Percentiles rank a stretch among this genome's conserved stretches.
Conservation (phyloP, 2,113 vertebrate genomes). For the Austrofundulus limnaeus region DNA sequence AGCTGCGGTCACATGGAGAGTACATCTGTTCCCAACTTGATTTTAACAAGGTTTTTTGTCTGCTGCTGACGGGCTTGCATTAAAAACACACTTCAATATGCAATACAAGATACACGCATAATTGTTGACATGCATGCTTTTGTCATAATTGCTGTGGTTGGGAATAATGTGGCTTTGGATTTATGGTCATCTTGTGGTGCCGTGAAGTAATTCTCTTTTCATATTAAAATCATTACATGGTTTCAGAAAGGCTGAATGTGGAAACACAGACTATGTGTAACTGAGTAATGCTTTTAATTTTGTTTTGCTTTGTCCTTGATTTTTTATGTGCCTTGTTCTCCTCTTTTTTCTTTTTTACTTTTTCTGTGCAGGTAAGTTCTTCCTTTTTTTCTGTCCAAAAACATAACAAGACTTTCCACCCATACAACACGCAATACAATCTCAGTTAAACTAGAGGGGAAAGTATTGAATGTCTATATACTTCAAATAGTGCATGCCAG, state of each 20-base stretch:
- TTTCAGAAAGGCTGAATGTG: constrained; percentile 52
- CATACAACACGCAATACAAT: neutral
- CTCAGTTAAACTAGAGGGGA: neutral
- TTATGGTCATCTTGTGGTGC: constrained; percentile 65
- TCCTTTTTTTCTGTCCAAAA: constrained; percentile 14
- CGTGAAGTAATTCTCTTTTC: constrained; percentile 62
- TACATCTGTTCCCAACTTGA: constrained; percentile 63
- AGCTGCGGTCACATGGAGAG: constrained; percentile 49
- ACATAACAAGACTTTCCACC: constrained; percentile 10
- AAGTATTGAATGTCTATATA: constrained; percentile 1
- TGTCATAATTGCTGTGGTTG: constrained; percentile 67
- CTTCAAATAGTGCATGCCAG: constrained; percentile 2
- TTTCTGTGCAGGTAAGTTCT: constrained; percentile 70
- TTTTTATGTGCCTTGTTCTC: constrained; percentile 49
- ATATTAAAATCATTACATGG: constrained; percentile 70
- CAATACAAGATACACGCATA: constrained; percentile 25
- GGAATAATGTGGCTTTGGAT: constrained; percentile 67
- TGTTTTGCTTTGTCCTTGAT: constrained; percentile 45
- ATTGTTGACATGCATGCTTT: constrained; percentile 70
- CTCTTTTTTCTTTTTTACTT: constrained; percentile 28
- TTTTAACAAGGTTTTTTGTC: constrained; percentile 68
- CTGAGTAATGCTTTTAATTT: constrained; percentile 60
- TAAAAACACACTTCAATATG: constrained; percentile 41
- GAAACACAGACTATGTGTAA: constrained; percentile 61
- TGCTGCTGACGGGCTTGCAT: constrained; percentile 60